These are phyloP conservation scores for Tokudaia muenninki DNA, from an alignment of 2,797 vertebrate species.

Conservation along the genomic window DNA sequence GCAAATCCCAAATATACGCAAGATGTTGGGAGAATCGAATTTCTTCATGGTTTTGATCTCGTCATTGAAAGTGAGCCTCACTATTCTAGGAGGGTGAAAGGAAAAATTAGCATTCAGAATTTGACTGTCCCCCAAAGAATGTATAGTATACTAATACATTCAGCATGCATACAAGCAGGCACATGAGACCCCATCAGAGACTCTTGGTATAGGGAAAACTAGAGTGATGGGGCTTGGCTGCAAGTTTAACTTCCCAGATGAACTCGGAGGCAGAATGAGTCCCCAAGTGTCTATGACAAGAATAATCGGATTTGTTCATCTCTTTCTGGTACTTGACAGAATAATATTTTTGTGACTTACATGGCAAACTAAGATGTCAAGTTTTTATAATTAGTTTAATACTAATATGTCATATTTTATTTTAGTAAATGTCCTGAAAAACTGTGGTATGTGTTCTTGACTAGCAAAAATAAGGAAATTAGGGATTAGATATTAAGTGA, in stretches of 20 bases:
- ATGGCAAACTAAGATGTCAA: neutral
- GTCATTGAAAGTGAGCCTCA: slow-evolving; percentile 89
- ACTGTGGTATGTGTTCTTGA: neutral
- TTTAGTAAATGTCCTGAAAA: neutral
- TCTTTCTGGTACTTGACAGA: neutral
- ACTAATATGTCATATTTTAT: neutral
- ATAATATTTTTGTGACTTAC: neutral
- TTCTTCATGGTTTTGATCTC: slow-evolving; percentile 92
- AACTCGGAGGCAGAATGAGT: neutral
- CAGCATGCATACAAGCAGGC: neutral
- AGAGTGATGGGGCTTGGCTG: neutral
- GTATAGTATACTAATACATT: neutral
- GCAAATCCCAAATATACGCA: slow-evolving; percentile 95
- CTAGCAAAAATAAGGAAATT: neutral
- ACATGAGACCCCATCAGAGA: neutral
- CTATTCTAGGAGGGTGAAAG: slow-evolving; percentile 83
- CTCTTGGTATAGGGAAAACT: neutral
- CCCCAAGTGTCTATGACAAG: neutral
- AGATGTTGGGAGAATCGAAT: slow-evolving; percentile 94
- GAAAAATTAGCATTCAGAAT: neutral
- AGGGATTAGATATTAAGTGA: neutral
- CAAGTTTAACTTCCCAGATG: neutral
- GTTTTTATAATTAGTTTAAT: neutral
- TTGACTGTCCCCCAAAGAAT: neutral
- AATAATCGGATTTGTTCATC: neutral